phyloP scores from a whole-genome alignment of 1,140 invertebrate species.

The Gonatopus flavifemur region DNA sequence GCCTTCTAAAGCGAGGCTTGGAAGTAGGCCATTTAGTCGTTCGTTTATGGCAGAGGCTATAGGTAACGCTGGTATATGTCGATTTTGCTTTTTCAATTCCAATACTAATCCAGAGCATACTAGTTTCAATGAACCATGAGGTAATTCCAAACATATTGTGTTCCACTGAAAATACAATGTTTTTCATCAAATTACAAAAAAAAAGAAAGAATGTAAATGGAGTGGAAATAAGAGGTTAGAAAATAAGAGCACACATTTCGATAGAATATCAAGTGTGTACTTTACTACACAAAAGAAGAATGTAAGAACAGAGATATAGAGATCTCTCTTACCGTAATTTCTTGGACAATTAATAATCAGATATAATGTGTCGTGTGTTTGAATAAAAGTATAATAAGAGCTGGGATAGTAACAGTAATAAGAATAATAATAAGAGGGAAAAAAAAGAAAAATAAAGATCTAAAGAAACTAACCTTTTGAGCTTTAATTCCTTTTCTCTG shows the following conservation, averaged over 20 bases:
- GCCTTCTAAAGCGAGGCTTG: constrained; percentile 52
- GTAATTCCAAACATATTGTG: constrained; percentile 79
- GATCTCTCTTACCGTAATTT: too few species aligned
- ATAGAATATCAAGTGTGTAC: too few species aligned
- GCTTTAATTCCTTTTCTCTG: constrained; percentile 83
- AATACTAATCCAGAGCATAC: constrained; percentile 77
- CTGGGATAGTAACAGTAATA: background rate
- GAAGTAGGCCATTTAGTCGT: constrained; percentile 75
- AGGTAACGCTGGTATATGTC: constrained; percentile 80
- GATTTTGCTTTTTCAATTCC: constrained; percentile 79
- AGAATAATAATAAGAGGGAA: too few species aligned
- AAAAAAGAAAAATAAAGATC: too few species aligned
- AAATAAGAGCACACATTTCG: too few species aligned
- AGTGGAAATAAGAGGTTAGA: background rate
- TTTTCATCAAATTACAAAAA: too few species aligned
- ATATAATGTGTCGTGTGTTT: too few species aligned
- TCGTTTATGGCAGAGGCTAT: constrained; percentile 88
- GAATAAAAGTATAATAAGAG: constrained; percentile 6
- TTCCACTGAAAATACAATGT: constrained; percentile 90
- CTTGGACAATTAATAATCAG: too few species aligned
- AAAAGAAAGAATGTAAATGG: constrained; percentile 3
- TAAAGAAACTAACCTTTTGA: constrained; percentile 66
- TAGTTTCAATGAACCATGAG: constrained; percentile 74
- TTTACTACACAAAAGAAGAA: too few species aligned
- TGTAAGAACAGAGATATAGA: too few species aligned